These are phyloP conservation scores for Agrochola macilenta DNA, from an alignment of 2,888 invertebrate genomes.

Conservation along the genomic window DNA sequence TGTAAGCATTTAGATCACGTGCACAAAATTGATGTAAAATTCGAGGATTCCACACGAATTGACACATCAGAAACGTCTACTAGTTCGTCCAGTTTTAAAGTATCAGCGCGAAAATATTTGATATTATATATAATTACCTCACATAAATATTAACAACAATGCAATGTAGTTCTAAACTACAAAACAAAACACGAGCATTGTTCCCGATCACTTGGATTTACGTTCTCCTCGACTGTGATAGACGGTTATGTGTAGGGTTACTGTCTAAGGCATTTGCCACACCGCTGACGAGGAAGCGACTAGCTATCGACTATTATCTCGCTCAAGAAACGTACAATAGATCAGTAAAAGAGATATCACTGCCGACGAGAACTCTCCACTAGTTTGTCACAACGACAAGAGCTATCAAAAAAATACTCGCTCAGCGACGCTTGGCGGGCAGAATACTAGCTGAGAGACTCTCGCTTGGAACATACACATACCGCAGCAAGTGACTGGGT, in stretches of 20 bases:
- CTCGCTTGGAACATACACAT: neutral
- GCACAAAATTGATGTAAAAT: too few species aligned
- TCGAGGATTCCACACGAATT: too few species aligned
- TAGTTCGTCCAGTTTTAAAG: too few species aligned
- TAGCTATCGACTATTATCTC: too few species aligned
- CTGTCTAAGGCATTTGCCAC: neutral
- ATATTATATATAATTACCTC: too few species aligned
- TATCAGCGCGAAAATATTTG: too few species aligned
- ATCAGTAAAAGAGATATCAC: too few species aligned
- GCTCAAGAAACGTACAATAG: too few species aligned
- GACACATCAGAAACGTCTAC: too few species aligned
- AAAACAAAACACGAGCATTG: conserved; percentile 27
- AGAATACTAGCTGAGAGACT: neutral
- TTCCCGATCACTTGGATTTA: conserved; percentile 22
- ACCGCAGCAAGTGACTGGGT: too few species aligned
- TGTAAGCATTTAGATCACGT: too few species aligned
- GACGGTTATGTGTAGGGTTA: conserved; percentile 14
- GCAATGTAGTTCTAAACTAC: neutral
- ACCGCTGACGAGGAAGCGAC: too few species aligned
- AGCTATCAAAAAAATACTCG: neutral
- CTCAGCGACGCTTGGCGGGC: neutral
- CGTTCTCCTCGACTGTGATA: conserved; percentile 10
- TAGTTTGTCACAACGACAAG: neutral
- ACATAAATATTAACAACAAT: neutral
- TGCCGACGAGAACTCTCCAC: neutral